Conservation (phyloP, 2,888 invertebrate species). For the Pharmacophagus antenor region DNA sequence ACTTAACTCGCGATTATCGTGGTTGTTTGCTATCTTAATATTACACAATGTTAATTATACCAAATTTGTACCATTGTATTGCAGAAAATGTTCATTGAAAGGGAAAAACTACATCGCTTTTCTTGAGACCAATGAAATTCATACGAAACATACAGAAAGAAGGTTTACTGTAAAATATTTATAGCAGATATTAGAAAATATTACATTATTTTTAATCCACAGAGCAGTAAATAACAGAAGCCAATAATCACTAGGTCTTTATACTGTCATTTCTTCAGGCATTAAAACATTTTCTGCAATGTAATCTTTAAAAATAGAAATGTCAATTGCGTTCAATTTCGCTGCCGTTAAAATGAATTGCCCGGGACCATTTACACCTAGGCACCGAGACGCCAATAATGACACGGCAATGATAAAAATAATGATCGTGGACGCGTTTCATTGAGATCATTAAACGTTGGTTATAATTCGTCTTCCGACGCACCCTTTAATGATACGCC, state of each 20-base stretch:
- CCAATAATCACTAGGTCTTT: not conserved
- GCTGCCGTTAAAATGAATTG: constrained; percentile 6
- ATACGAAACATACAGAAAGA: too few species aligned
- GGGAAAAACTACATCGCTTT: too few species aligned
- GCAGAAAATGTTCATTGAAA: too few species aligned
- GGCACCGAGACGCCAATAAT: constrained; percentile 40
- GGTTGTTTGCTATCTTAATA: too few species aligned
- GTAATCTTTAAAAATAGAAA: constrained; percentile 2
- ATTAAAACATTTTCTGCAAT: not conserved
- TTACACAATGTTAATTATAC: too few species aligned
- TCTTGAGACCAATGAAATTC: too few species aligned
- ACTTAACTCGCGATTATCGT: too few species aligned
- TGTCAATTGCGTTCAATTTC: constrained; percentile 3
- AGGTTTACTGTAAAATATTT: too few species aligned
- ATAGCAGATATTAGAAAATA: too few species aligned
- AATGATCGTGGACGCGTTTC: constrained; percentile 40
- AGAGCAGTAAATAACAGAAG: not conserved
- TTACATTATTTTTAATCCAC: too few species aligned
- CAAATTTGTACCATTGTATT: too few species aligned
- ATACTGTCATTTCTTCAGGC: not conserved
- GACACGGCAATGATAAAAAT: constrained; percentile 38
- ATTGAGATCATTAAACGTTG: constrained; percentile 47
- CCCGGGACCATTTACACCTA: constrained; percentile 20
- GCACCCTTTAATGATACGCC: constrained; percentile 43
- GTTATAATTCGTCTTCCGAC: constrained; percentile 36